Conservation (phyloP, 2,113 vertebrate species). For the Rousettus leschenaultii region DNA sequence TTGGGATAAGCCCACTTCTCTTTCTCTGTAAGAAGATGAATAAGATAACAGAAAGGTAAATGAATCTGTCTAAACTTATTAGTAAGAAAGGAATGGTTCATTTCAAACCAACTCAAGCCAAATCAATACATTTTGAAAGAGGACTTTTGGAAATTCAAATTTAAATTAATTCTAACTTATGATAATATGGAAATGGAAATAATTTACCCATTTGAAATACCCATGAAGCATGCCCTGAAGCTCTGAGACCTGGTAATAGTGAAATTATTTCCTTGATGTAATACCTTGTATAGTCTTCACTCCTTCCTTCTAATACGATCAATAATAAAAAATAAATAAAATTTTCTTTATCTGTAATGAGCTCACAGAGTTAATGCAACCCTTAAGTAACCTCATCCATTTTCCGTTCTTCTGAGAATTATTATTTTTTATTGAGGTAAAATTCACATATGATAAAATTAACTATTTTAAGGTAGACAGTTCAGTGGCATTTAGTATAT, state of each 20-base stretch:
- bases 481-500: background rate
- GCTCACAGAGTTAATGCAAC: background rate
- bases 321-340: background rate
- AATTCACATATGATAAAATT: background rate
- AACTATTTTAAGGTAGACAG: background rate
- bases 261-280: constrained; percentile 12
- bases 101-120: constrained; percentile 1
- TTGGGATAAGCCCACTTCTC: background rate
- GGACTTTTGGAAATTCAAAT: constrained; percentile 19
- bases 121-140: background rate
- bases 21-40: background rate
- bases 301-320: background rate
- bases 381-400: background rate
- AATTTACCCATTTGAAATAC: constrained; percentile 26
- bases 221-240: background rate
- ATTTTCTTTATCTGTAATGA: background rate
- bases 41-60: background rate
- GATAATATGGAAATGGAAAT: background rate
- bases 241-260: background rate
- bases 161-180: constrained; percentile 6
- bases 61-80: background rate
- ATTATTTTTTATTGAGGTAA: background rate
- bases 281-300: background rate
- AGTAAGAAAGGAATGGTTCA: background rate
- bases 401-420: background rate